These are phyloP conservation scores for Pemphredon lugubris DNA, from an alignment of 2,888 invertebrate species.

Conservation along the genomic window DNA sequence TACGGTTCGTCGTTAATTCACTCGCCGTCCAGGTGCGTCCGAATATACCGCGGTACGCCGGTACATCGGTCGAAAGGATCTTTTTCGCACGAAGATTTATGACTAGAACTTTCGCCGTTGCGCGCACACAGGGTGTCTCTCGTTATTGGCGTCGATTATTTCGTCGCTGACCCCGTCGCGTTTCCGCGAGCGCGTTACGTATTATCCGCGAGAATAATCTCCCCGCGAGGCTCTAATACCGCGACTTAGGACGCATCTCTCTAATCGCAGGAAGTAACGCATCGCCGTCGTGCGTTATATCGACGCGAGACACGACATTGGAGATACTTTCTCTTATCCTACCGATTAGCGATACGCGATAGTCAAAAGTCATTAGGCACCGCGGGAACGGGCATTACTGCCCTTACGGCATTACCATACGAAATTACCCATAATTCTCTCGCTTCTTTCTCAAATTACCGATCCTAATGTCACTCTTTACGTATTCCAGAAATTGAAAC, in stretches of 20 bases:
- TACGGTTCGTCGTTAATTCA: constrained; percentile 56
- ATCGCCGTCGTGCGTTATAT: constrained; percentile 31
- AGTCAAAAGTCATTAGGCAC: constrained; percentile 61
- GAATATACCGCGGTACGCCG: constrained; percentile 41
- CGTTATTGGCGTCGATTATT: constrained; percentile 1
- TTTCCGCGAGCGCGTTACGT: constrained; percentile 1
- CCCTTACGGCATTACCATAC: neutral
- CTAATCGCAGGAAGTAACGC: constrained; percentile 11
- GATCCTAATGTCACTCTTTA: too few relatives aligned
- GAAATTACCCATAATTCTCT: constrained; percentile 15
- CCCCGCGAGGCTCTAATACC: neutral
- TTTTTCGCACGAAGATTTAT: constrained; percentile 32
- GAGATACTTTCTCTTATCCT: constrained; percentile 59
- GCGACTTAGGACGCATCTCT: constrained; percentile 17
- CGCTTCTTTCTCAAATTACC: neutral
- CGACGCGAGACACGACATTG: constrained; percentile 24
- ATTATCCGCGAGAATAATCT: neutral
- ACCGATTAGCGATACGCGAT: constrained; percentile 48
- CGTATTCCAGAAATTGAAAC: too few relatives aligned
- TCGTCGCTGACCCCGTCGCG: constrained; percentile 6
- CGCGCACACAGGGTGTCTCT: constrained; percentile 29
- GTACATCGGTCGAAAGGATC: constrained; percentile 11
- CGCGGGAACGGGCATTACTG: constrained; percentile 38
- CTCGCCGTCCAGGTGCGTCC: constrained; percentile 19
- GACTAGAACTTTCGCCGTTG: constrained; percentile 52